Percentiles rank a stretch among this genome's conserved stretches.
phyloP scores from a whole-genome alignment of 2,888 invertebrate species.

The Linyphia triangularis region DNA sequence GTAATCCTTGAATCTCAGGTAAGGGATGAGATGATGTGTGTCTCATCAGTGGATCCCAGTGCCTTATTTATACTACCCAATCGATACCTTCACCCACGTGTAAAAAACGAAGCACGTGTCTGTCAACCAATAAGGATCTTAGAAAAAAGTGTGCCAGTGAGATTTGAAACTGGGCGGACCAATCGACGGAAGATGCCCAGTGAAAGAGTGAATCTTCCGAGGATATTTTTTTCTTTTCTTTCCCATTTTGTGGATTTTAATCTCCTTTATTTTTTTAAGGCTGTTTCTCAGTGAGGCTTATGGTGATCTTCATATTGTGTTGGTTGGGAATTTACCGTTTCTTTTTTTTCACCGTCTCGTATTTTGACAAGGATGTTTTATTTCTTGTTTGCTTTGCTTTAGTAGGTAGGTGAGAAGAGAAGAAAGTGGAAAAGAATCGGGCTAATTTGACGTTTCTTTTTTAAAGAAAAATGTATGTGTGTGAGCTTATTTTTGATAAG shows the following conservation, averaged over 20 bases:
- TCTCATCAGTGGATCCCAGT: constrained; percentile 22
- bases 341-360: background rate
- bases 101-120: constrained; percentile 55
- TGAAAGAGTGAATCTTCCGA: constrained; percentile 3
- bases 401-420: background rate
- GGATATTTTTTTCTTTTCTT: constrained; percentile 28
- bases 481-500: too few relatives aligned
- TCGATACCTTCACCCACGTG: constrained; percentile 39
- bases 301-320: background rate
- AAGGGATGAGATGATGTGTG: constrained; percentile 35
- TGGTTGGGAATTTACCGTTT: background rate
- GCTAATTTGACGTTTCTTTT: background rate
- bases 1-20: constrained; percentile 22
- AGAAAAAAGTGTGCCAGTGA: constrained; percentile 68
- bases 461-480: too few relatives aligned
- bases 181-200: constrained; percentile 46
- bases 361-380: constrained; percentile 7
- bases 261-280: constrained; percentile 12
- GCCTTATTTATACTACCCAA: constrained; percentile 58
- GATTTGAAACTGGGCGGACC: constrained; percentile 62
- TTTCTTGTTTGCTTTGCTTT: background rate
- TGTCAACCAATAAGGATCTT: constrained; percentile 36
- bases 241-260: too few relatives aligned
- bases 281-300: constrained; percentile 28
- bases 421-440: background rate